These are phyloP conservation scores for Diabrotica virgifera DNA, from an alignment of 1,140 invertebrate genomes.

Conservation along the genomic window DNA sequence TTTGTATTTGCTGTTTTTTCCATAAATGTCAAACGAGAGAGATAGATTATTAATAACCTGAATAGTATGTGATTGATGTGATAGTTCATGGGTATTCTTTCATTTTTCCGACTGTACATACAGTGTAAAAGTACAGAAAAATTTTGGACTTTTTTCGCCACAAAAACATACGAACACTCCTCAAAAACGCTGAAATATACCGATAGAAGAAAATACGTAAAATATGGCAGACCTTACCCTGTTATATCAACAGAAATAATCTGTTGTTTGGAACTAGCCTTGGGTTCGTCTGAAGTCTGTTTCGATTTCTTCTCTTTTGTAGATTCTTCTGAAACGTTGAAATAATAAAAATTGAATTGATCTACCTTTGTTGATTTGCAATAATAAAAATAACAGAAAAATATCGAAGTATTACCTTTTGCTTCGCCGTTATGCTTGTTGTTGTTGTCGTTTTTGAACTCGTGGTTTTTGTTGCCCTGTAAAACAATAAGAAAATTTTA, in stretches of 20 bases:
- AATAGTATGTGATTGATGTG: too few species aligned
- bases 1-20: too few species aligned
- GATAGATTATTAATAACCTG: too few species aligned
- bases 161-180: too few species aligned
- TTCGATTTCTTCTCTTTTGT: constrained; percentile 13
- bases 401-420: constrained; percentile 35
- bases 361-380: neutral
- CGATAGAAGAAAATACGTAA: neutral
- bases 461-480: constrained; percentile 33
- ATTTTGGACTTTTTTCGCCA: too few species aligned
- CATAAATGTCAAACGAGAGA: too few species aligned
- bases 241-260: constrained; percentile 7
- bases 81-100: too few species aligned
- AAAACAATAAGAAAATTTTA: constrained; percentile 11
- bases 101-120: too few species aligned
- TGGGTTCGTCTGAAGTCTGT: constrained; percentile 13
- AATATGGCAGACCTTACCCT: constrained; percentile 7
- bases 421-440: constrained; percentile 42
- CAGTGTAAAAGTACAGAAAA: too few species aligned
- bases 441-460: constrained; percentile 29
- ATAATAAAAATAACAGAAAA: neutral
- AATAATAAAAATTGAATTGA: neutral
- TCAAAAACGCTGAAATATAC: too few species aligned
- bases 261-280: neutral
- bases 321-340: constrained; percentile 11